These are phyloP conservation scores for Schizaphis graminum DNA, from an alignment of 2,888 invertebrate species.

Conservation along the genomic window DNA sequence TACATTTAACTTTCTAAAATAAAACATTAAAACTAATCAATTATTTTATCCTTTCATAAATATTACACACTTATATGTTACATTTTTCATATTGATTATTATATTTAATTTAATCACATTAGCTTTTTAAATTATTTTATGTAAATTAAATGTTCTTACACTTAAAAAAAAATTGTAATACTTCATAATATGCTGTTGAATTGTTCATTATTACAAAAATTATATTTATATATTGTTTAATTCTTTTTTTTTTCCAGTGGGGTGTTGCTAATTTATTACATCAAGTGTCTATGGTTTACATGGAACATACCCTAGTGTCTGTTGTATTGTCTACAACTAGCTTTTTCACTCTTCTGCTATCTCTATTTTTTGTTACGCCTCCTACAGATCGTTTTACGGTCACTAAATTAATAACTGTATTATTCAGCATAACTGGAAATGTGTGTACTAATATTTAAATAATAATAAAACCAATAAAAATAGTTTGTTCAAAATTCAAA, in stretches of 20 bases:
- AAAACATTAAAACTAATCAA: not conserved
- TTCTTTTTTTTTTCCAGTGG: slow-evolving; percentile 57
- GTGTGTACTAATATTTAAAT: slow-evolving; percentile 58
- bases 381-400: slow-evolving; percentile 60
- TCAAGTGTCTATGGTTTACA: slow-evolving; percentile 61
- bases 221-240: slow-evolving; percentile 42
- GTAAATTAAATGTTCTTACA: not conserved
- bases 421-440: slow-evolving; percentile 61
- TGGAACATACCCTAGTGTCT: slow-evolving; percentile 62
- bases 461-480: not conserved
- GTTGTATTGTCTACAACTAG: slow-evolving; percentile 60
- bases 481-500: slow-evolving; percentile 45
- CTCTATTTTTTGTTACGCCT: slow-evolving; percentile 61
- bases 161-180: not conserved
- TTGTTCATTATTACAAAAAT: not conserved
- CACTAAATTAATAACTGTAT: slow-evolving; percentile 57
- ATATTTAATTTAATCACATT: not conserved
- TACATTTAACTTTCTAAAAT: not conserved
- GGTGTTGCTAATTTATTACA: slow-evolving; percentile 64
- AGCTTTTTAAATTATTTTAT: not conserved
- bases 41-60: not conserved
- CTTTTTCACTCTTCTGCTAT: slow-evolving; percentile 61
- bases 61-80: not conserved
- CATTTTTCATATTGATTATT: not conserved
- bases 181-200: not conserved